These are phyloP conservation scores for Pipistrellus kuhlii DNA, from an alignment of 2,797 vertebrate species.

Conservation along the genomic window DNA sequence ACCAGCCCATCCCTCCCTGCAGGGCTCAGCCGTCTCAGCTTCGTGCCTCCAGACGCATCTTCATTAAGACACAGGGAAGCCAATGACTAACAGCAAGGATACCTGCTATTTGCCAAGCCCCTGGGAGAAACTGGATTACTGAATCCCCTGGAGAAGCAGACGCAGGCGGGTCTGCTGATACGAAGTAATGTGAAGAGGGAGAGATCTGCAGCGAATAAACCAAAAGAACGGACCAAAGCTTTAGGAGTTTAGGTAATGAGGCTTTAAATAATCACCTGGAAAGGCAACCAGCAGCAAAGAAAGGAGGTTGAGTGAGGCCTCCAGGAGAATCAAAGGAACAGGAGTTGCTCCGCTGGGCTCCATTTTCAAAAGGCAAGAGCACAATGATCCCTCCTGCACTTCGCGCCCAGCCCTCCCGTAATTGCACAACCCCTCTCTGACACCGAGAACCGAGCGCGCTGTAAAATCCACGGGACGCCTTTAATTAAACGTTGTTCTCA, in stretches of 20 bases:
- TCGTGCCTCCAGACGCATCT: neutral
- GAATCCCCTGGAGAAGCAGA: neutral
- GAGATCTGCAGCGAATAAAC: neutral
- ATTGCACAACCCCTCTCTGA: constrained; percentile 56
- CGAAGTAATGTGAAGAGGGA: neutral
- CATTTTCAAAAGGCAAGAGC: constrained; percentile 39
- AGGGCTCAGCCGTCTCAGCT: neutral
- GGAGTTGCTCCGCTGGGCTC: constrained; percentile 23
- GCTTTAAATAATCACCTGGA: constrained; percentile 48
- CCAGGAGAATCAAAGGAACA: constrained; percentile 52
- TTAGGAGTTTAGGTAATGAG: neutral
- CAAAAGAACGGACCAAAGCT: neutral
- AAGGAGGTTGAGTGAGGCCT: neutral
- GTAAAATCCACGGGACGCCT: constrained; percentile 63
- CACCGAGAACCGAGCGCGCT: constrained; percentile 50
- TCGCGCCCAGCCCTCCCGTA: constrained; percentile 6
- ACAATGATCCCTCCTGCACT: neutral
- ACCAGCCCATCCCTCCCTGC: neutral
- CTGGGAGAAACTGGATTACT: neutral
- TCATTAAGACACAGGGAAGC: neutral
- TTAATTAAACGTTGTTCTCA: constrained; percentile 76
- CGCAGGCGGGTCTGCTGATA: neutral
- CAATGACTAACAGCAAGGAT: neutral
- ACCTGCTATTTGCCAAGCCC: neutral
- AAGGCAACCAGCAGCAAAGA: constrained; percentile 44